These are phyloP conservation scores for Micrasema minimum DNA, from an alignment of 1,140 invertebrate genomes.

Conservation along the genomic window DNA sequence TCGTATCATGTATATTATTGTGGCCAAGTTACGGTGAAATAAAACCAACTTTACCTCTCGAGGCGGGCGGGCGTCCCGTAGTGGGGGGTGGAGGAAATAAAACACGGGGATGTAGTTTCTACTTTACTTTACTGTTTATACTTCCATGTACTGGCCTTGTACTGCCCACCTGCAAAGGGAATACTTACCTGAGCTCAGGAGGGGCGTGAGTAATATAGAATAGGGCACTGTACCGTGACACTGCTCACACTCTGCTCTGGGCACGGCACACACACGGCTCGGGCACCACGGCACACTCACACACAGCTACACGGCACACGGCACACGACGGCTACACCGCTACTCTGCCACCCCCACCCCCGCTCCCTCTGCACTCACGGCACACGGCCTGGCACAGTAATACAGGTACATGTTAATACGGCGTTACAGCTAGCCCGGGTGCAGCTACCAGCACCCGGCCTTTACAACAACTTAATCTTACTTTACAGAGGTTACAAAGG, in stretches of 20 bases:
- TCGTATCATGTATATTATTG: no score
- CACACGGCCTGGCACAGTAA: constrained; percentile 50
- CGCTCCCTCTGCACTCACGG: constrained; percentile 32
- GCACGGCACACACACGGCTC: background rate
- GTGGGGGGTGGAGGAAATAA: background rate
- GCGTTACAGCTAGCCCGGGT: background rate
- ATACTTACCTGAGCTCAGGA: constrained; percentile 9
- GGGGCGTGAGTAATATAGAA: constrained; percentile 7
- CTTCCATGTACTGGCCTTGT: constrained; percentile 8
- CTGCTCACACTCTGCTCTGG: constrained; percentile 10
- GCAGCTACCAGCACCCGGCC: background rate
- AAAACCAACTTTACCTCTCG: background rate
- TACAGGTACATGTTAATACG: constrained; percentile 29
- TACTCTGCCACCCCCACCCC: constrained; percentile 29
- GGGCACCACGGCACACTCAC: background rate
- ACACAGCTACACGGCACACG: constrained; percentile 16
- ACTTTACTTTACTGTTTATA: constrained; percentile 9
- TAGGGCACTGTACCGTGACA: background rate
- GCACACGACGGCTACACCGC: constrained; percentile 9
- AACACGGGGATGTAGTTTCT: background rate
- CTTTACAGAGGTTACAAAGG: background rate
- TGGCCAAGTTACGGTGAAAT: no score
- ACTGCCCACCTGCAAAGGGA: constrained; percentile 5
- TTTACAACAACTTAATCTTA: constrained; percentile 21
- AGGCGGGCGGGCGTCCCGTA: background rate